These are phyloP conservation scores for Vannuccia rotundouncinata DNA, from an alignment of 2,888 invertebrate species.

Conservation along the genomic window DNA sequence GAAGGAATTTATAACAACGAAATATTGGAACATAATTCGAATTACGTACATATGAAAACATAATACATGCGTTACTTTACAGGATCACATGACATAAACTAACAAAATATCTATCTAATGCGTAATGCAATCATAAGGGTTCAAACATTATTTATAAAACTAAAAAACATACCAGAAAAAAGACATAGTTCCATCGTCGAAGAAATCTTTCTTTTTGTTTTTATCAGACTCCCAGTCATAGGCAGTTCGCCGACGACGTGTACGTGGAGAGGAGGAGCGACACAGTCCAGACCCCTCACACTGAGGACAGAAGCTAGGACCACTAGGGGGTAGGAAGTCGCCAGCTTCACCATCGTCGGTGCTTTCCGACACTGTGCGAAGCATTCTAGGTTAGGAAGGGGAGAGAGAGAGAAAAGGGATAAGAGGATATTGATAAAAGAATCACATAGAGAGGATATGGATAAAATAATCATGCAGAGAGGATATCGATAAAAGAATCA, in stretches of 20 bases:
- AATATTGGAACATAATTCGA: no score
- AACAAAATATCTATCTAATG: no score
- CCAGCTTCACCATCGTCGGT: background rate
- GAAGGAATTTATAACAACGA: no score
- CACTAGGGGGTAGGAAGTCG: background rate
- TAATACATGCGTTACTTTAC: no score
- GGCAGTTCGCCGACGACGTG: slow-evolving; percentile 44
- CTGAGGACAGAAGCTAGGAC: background rate
- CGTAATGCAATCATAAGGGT: no score
- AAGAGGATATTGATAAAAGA: no score
- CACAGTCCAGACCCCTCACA: background rate
- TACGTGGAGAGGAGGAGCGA: background rate
- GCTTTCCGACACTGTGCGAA: background rate
- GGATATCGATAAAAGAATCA: no score
- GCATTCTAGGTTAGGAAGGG: background rate
- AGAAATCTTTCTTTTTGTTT: slow-evolving; percentile 50
- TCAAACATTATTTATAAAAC: no score
- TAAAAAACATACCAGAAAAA: slow-evolving; percentile 60
- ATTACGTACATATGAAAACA: no score
- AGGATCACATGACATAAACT: no score
- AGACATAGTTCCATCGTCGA: slow-evolving; percentile 60
- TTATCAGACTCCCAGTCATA: slow-evolving; percentile 57
- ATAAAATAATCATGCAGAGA: no score
- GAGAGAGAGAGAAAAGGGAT: background rate
- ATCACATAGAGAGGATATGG: no score